Percentiles rank a stretch among this genome's conserved stretches.
These are phyloP conservation scores for Vultur gryphus DNA, from an alignment of 2,797 vertebrate genomes.

Conservation along the genomic window DNA sequence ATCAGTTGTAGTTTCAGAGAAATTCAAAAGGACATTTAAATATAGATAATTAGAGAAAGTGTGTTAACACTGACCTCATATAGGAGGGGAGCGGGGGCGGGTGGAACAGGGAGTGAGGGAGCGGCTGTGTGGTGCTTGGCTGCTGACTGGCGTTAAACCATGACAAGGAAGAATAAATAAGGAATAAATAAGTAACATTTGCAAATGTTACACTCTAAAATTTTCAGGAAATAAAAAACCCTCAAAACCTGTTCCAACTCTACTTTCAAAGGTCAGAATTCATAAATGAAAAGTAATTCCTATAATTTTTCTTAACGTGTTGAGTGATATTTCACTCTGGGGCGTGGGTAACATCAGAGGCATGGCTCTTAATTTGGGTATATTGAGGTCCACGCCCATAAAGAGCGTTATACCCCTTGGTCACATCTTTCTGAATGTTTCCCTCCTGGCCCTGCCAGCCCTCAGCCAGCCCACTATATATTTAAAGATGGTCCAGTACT, in stretches of 20 bases:
- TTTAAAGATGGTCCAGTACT: background rate
- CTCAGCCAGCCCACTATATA: background rate
- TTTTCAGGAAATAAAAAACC: background rate
- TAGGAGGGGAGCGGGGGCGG: too few relatives aligned
- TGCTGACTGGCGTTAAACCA: too few relatives aligned
- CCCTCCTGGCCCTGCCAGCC: background rate
- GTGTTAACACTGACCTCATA: background rate
- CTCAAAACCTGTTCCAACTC: background rate
- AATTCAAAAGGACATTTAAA: background rate
- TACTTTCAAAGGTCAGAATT: background rate
- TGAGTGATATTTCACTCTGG: background rate
- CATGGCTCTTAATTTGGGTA: background rate
- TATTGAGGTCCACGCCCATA: background rate
- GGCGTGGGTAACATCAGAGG: background rate
- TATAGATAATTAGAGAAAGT: background rate
- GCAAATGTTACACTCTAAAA: background rate
- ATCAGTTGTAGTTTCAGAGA: background rate
- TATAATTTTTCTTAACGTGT: rapidly evolving
- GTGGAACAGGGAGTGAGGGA: too few relatives aligned
- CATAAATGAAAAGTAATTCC: background rate
- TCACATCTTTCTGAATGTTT: background rate
- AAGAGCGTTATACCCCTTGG: background rate
- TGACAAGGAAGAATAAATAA: background rate
- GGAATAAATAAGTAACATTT: background rate
- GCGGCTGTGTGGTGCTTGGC: too few relatives aligned